These are phyloP conservation scores for Urocitellus parryii DNA, from an alignment of 2,113 vertebrate genomes.

Conservation along the genomic window DNA sequence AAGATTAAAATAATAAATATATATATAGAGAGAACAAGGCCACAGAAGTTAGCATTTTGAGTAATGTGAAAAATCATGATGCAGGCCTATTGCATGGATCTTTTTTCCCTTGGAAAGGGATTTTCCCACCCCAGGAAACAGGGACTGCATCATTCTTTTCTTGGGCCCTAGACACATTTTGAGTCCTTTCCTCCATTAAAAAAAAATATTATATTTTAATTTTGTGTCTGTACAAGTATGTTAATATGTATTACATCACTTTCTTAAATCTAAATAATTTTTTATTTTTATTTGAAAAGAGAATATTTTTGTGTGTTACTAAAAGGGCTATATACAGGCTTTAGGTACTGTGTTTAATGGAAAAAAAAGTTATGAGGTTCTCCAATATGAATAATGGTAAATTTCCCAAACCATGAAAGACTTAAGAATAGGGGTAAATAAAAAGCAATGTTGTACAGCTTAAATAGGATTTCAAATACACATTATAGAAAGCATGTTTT, in stretches of 20 bases:
- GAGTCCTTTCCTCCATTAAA: background rate
- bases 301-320: background rate
- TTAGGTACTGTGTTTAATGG: background rate
- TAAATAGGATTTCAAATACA: background rate
- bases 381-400: background rate
- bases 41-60: background rate
- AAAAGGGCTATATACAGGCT: background rate
- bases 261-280: background rate
- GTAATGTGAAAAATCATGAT: background rate
- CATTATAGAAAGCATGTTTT: background rate
- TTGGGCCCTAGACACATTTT: background rate
- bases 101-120: background rate
- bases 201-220: background rate
- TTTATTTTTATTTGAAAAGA: slow-evolving; percentile 13
- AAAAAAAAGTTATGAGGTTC: background rate
- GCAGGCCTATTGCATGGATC: background rate
- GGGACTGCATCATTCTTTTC: background rate
- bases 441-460: background rate
- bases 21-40: background rate
- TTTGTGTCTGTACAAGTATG: background rate
- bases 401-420: background rate
- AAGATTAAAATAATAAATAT: background rate
- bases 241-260: background rate
- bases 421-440: background rate
- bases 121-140: background rate